A percentile compares a stretch with the other conserved stretches of the same genome.
These are phyloP conservation scores for Cynaeus angustus DNA, from an alignment of 2,888 invertebrate genomes.

Conservation along the genomic window DNA sequence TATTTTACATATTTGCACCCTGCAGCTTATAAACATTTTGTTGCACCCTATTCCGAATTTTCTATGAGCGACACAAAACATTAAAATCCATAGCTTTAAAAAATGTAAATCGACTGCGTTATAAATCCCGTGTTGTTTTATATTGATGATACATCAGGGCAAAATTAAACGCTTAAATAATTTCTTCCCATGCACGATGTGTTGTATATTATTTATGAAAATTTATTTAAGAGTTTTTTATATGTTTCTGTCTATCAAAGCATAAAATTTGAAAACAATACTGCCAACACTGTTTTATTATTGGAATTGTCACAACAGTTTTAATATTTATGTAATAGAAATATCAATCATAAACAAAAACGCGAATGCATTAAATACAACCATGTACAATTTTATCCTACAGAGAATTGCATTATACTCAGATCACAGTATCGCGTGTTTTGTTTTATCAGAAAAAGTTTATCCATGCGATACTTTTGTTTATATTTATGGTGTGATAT, in stretches of 20 bases:
- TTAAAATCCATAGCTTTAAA: background rate
- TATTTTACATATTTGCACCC: too few species aligned
- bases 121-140: background rate
- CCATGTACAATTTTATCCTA: background rate
- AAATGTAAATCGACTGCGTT: background rate
- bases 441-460: slow-evolving; percentile 4
- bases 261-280: background rate
- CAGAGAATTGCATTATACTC: slow-evolving; percentile 7
- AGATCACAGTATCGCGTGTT: background rate
- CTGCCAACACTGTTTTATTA: background rate
- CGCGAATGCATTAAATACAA: slow-evolving; percentile 7
- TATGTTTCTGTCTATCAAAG: background rate
- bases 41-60: too few species aligned
- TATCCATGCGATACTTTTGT: background rate
- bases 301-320: background rate
- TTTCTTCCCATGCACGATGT: background rate
- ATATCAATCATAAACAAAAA: slow-evolving; percentile 9
- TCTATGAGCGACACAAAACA: too few species aligned
- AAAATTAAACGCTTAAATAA: background rate
- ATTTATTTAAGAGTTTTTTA: background rate
- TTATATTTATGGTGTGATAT: slow-evolving; percentile 4
- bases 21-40: too few species aligned
- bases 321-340: slow-evolving; percentile 3
- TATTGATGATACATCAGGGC: background rate
- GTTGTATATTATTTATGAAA: background rate